Evolutionary conservation across 1,140 invertebrate species (phyloP).

Genomic region (Dermatophagoides farinae): DNA sequence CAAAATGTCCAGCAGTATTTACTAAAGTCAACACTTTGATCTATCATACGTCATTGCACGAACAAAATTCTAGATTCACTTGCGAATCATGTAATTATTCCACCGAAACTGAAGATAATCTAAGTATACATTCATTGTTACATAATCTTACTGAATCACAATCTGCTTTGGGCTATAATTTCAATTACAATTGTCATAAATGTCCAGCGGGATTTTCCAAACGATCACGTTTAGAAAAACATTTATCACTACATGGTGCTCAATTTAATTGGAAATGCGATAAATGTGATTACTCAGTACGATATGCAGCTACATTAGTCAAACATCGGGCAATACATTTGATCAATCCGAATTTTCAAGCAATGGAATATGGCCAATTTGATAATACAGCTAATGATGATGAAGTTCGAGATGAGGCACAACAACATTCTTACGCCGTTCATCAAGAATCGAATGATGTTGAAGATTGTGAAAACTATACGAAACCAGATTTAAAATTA

Average conservation of each 20-base stretch:
- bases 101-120: constrained; percentile 49
- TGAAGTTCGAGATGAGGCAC: not conserved
- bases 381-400: constrained; percentile 4
- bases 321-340: constrained; percentile 54
- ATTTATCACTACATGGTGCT: constrained; percentile 57
- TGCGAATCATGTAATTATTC: constrained; percentile 65
- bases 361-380: constrained; percentile 23
- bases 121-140: constrained; percentile 48
- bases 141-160: constrained; percentile 25
- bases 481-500: not conserved
- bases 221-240: constrained; percentile 57
- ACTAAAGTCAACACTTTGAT: constrained; percentile 36
- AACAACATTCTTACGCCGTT: not conserved
- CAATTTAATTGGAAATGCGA: constrained; percentile 61
- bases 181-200: constrained; percentile 28
- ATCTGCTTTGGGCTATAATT: constrained; percentile 13
- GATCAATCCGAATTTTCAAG: constrained; percentile 40
- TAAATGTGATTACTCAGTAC: constrained; percentile 68
- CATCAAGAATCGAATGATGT: not conserved
- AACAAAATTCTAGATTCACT: constrained; percentile 41
- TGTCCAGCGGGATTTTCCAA: constrained; percentile 74
- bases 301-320: constrained; percentile 56
- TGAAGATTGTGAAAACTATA: not conserved
- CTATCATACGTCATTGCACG: constrained; percentile 48
- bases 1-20: constrained; percentile 18